Evolutionary conservation across 2,888 invertebrate species (phyloP), one percentile per base, ranked within the genome.

Genomic region (Nomada hirtipes): DNA sequence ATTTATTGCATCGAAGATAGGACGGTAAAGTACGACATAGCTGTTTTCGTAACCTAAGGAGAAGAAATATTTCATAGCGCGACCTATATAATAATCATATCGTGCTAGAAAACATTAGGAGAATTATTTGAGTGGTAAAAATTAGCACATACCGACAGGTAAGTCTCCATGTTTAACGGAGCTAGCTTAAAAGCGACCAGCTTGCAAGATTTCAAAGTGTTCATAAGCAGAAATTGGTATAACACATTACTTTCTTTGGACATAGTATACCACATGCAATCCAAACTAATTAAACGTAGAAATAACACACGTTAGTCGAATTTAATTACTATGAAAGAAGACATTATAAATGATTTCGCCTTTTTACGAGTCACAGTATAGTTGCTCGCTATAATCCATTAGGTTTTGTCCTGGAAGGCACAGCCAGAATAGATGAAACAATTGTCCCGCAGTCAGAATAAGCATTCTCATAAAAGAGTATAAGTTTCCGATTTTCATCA

Each of bases 1-100:
- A 47, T 23, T 65, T 15, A 59, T 23, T n/a, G 23, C 44, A 23
- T 13, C 23, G 44, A 61, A 0, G 52, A 52, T 50, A 68, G 9
- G 20, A 75, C 52, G 20, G 44, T 61, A 15, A 75, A 75, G 10
- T 75, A 61, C 2, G 68, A 68, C 10, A 72, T n/a, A 47, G 72
- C 42, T 13, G 53, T 26, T 13, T 29, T n/a, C 13, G 23, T 60
- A 13, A 68, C 52, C 60, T 75, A 11, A 15, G 29, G 15, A 47
- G 13, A 4, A 52, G 52, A 29, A 67, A 67, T 53, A 7, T 36
- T 36, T 36, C 36, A 36, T 36, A 7, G 7, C 4, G 36, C 36
- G 1, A 36, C 36, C 7, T 7, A 36, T 36, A 36, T 36, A 36
- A 36, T 36, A 36, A 36, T 36, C 4, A 36, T 7, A 36, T 36